Base-by-base conservation (phyloP, 2,888 invertebrate species). In the Clivina fossor region DNA sequence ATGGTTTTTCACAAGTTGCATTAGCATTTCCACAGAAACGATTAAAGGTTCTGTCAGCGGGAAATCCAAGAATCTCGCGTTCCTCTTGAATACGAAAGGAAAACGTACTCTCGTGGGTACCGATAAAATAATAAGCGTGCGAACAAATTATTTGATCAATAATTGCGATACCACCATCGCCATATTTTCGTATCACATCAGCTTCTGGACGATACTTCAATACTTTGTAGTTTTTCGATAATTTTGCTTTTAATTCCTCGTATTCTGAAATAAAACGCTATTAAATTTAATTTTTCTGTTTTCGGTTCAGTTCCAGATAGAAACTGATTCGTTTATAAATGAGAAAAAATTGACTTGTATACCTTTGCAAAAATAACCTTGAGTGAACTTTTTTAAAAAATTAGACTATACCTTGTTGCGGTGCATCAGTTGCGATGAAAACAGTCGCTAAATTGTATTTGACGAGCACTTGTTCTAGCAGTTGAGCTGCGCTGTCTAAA, bases 71-170 rank as follows among this genome's bases (percentile, higher is more conserved):
- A 58, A 99, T 94, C 76, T 98, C 97, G 19, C 98, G 79, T 69
- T 99, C 98, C 71, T 99, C 98, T 75, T 97, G 94, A 62, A 99
- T 98, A 54, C 98, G 81, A 71, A 90, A 96, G 0, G 96, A 87
- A 73, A 97, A 98, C 0, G 98, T 99, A 57, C 98, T 98, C 64
- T 94, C 93, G 69, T 88, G 83, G 0, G 93, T 94, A 7, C 98
- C 98, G 30, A 95, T 81, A 68, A 97, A 97, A 69, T 83, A 85
- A 61, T 84, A 82, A 0, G 93, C 88, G 73, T 88, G 85, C 0
- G 96, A 88, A 74, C 94, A 93, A 63, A 99, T 90, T 66, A 96
- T 90, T 77, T 99, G 97, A 69, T 98, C 97, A 44, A 97, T 84
- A 53, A 97, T 91, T 1, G 97, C 94, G 18, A 90, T 70, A 1